Evolutionary conservation across 1,140 invertebrate genomes (phyloP), one percentile per base, ranked within the genome.

Genomic region (Venturia canescens): DNA sequence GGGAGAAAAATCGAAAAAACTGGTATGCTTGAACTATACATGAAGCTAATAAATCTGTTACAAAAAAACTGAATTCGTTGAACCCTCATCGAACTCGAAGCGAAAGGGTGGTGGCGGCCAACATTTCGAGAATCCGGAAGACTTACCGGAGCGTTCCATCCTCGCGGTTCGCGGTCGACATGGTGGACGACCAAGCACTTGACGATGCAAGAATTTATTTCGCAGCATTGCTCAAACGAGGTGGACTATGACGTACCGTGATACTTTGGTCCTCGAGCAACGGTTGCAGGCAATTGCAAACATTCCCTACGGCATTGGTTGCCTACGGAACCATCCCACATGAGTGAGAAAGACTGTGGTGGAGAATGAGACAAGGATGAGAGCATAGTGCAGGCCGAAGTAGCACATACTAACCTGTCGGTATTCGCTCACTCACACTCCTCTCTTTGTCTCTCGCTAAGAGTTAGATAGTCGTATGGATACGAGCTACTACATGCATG

Each of bases 131-230:
- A 79, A 82, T 82, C 44, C 21, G 13, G 44, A 18, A 63, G 60
- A 76, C 76, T 48, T 76, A 50, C 63, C 29, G 27, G 23, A 60
- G 38, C 18, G 13, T 27, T 1, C 15, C 27, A 18, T 66, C 27
- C 34, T 50, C 1, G 27, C 26, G 34, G 44, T n/a, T 27, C 60
- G 31, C 50, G 27, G 23, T 21, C 21, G 44, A 11, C 13, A 72
- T 15, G 13, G 18, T 67, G 60, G n/a, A 18, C 9, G 63, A 75
- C 72, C 26, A 71, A 78, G 53, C 76, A 79, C 70, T 81, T 63
- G 70, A 79, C 57, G 38, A 81, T 79, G 53, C 80, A 81, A 81
- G 80, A 83, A 83, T 83, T 81, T 29, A 27, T 66, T 78, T 71
- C 72, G 71, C 53, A 69, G 31, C 34, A 29, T 18, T 26, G 7